Evolutionary conservation across 2,113 vertebrate species (phyloP), one percentile per base, ranked within the genome.

Genomic region (Anolis sagrei): DNA sequence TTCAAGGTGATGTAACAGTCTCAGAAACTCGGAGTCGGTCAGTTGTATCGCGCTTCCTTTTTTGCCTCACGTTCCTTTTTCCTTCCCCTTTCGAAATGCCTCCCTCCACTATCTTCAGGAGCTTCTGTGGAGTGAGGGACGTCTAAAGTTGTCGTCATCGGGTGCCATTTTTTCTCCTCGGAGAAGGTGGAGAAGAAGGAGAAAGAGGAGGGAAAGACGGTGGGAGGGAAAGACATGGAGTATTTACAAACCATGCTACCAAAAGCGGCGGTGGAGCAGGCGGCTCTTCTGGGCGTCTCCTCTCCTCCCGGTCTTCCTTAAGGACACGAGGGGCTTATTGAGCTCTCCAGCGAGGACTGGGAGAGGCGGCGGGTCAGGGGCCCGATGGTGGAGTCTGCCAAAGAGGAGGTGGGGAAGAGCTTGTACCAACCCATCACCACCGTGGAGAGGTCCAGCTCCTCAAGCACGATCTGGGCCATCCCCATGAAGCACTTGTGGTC

Each of bases 401-500:
- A 93, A 5, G 99, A 99, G 83, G 98, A 99, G 48, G 98, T 99
- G 91, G 99, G 99, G 95, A 99, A 99, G 94, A 99, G 98, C 98
- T 98, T 99, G 96, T 98, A 99, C 99, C 99, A 99, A 94, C 99
- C 99, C 0, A 96, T 89, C 75, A 99, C 97, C 0, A 87, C 85
- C 11, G 97, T 97, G 49, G 98, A 97, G 93, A 99, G 97, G 92
- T 99, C 99, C 91, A 99, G 96, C 96, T 99, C 99, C 48, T 99
- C 99, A 93, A 99, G 93, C 78, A 99, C 96, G 93, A 99, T 99
- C 96, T 99, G 98, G 61, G 98, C 98, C 98, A 99, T 98, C 86
- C 99, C 99, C 99, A 99, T 99, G 98, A 99, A 99, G 96, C 98
- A 98, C 96, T 99, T 99, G 97, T 98, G 97, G 97, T 99, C 98